Conservation (phyloP, 2,797 vertebrate species). For the Etheostoma perlongum region DNA sequence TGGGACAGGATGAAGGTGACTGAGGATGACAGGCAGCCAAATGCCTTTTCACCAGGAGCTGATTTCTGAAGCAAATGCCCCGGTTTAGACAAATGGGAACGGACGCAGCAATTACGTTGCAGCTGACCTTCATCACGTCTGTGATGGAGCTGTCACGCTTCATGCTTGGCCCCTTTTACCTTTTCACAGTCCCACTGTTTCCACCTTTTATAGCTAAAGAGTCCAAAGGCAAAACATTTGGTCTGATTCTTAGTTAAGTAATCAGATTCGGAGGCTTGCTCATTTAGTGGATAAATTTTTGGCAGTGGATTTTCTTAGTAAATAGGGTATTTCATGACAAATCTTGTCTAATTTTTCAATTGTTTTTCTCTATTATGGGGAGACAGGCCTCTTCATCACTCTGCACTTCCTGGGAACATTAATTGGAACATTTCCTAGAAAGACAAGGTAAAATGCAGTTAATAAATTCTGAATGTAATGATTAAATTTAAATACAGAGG, state of each 20-base stretch:
- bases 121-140: slow-evolving; percentile 72
- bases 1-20: slow-evolving; percentile 73
- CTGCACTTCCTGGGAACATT: slow-evolving; percentile 36
- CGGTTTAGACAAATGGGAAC: slow-evolving; percentile 71
- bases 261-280: slow-evolving; percentile 12
- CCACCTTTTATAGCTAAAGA: slow-evolving; percentile 11
- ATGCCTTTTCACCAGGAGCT: slow-evolving; percentile 72
- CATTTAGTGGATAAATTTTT: slow-evolving; percentile 1
- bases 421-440: slow-evolving; percentile 29
- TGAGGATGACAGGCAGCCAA: slow-evolving; percentile 74
- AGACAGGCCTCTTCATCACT: slow-evolving; percentile 30
- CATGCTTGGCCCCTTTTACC: slow-evolving; percentile 37
- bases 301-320: background rate
- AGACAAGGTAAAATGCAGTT: slow-evolving; percentile 65
- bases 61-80: slow-evolving; percentile 60
- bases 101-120: slow-evolving; percentile 40
- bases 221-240: slow-evolving; percentile 18
- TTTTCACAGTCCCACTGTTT: slow-evolving; percentile 28
- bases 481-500: slow-evolving; percentile 84
- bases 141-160: slow-evolving; percentile 70
- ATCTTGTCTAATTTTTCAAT: slow-evolving; percentile 20
- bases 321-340: background rate
- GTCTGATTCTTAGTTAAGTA: background rate
- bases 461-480: slow-evolving; percentile 81
- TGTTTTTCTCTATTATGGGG: slow-evolving; percentile 45